Conservation (phyloP, 1,140 invertebrate genomes). For the Mycetomoellerius zeteki region DNA sequence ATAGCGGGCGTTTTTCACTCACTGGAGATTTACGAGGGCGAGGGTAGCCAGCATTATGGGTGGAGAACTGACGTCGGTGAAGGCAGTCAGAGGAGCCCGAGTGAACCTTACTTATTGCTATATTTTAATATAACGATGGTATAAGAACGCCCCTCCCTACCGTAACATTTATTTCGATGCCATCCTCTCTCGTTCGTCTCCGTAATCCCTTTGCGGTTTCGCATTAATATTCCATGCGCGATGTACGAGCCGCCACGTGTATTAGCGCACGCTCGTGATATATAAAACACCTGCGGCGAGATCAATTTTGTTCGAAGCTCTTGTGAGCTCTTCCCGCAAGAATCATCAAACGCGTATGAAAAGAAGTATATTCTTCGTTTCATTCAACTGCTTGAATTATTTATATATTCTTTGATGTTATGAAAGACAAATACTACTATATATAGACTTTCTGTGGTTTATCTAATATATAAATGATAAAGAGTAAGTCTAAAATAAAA, state of each 20-base stretch:
- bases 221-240: slow-evolving; percentile 74
- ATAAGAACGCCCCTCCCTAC: slow-evolving; percentile 78
- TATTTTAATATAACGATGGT: slow-evolving; percentile 84
- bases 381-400: neutral
- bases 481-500: neutral
- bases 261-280: slow-evolving; percentile 23
- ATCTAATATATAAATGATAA: neutral
- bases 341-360: slow-evolving; percentile 19
- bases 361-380: neutral
- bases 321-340: neutral
- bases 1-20: slow-evolving; percentile 48
- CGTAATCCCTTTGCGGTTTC: slow-evolving; percentile 59
- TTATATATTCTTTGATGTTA: neutral
- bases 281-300: slow-evolving; percentile 34
- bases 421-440: neutral
- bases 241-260: slow-evolving; percentile 42
- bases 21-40: slow-evolving; percentile 65
- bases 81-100: slow-evolving; percentile 67
- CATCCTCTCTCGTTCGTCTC: slow-evolving; percentile 57
- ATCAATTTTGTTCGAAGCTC: slow-evolving; percentile 39
- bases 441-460: neutral
- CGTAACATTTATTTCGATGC: slow-evolving; percentile 80
- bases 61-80: slow-evolving; percentile 65
- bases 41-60: slow-evolving; percentile 59
- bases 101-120: slow-evolving; percentile 82